These are phyloP conservation scores for Orientallactaga bullata DNA, from an alignment of 2,113 vertebrate species.

Conservation along the genomic window DNA sequence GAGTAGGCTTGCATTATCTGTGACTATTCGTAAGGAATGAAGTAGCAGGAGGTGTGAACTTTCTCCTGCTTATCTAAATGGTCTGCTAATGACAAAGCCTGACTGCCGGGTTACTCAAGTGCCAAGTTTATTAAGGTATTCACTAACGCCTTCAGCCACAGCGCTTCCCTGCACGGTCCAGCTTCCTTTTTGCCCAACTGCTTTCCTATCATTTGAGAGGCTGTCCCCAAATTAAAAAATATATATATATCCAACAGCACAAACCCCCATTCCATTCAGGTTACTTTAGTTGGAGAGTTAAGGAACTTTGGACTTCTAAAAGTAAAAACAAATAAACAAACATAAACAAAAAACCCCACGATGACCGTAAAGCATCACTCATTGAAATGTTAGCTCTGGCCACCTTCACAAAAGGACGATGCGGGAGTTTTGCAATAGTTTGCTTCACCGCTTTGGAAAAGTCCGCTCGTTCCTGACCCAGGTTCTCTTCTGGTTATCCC, in stretches of 20 bases:
- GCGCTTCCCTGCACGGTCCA: constrained; percentile 34
- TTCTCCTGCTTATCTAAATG: constrained; percentile 75
- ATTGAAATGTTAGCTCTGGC: constrained; percentile 50
- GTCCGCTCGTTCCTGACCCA: constrained; percentile 49
- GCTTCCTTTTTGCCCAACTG: not conserved
- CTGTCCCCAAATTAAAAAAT: not conserved
- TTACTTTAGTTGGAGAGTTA: constrained; percentile 41
- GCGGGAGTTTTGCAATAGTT: constrained; percentile 69
- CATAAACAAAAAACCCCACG: no score
- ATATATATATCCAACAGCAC: not conserved
- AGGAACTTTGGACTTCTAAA: constrained; percentile 46
- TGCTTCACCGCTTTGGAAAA: constrained; percentile 61
- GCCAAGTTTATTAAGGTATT: constrained; percentile 77
- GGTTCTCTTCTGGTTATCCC: constrained; percentile 47
- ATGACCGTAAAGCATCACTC: not conserved
- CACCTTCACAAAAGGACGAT: constrained; percentile 16
- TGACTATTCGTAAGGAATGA: constrained; percentile 50
- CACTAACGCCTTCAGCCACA: constrained; percentile 42
- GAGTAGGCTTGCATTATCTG: constrained; percentile 61
- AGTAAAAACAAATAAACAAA: not conserved
- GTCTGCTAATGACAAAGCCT: constrained; percentile 76
- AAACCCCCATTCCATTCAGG: not conserved
- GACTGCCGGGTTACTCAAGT: constrained; percentile 75
- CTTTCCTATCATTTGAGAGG: constrained; percentile 58
- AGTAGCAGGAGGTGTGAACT: constrained; percentile 78